Evolutionary conservation across 2,888 invertebrate genomes (phyloP), one percentile per base, ranked within the genome.

Genomic region (Colletes collaris): DNA sequence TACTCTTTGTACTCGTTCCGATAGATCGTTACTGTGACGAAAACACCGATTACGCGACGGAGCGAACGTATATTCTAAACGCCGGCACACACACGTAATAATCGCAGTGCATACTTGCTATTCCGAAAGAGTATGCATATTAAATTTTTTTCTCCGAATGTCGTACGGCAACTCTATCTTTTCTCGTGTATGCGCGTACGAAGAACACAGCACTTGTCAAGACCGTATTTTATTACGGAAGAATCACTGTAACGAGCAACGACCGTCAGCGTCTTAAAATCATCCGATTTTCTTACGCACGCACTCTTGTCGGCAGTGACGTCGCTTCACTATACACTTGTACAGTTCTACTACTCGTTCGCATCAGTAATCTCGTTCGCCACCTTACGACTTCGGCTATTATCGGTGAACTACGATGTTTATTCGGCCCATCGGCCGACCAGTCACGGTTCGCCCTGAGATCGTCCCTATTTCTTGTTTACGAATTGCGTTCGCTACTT

Each of bases 291-390:
- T 85, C 86, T 88, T 88, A 87, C 83, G 83, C 86, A 87, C 86
- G 88, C 88, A 89, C 59, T 65, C 55, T 84, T 87, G 85, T 87
- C 88, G 89, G 89, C 88, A 88, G 88, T 89, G 87, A 88, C 89
- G 89, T 88, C 86, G 87, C 86, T 82, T 94, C 94, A 93, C 94
- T 94, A 94, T 72, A 93, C 94, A 93, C 94, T 81, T 81, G 71
- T 77, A 75, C 78, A 58, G 76, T 71, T 81, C 78, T 73, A 79
- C 81, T 68, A 74, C 85, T 85, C 83, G 68, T 79, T 79, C 62
- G 76, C 72, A 74, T 81, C 68, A 77, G 84, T 79, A 77, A 67
- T 72, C 80, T 83, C 88, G 84, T 85, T 89, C 86, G 87, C 84
- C 87, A 89, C 89, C 89, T 90, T 88, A 87, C 86, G 67, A 79